These are phyloP conservation scores for Diceros bicornis DNA, from an alignment of 2,797 vertebrate species.

Conservation along the genomic window DNA sequence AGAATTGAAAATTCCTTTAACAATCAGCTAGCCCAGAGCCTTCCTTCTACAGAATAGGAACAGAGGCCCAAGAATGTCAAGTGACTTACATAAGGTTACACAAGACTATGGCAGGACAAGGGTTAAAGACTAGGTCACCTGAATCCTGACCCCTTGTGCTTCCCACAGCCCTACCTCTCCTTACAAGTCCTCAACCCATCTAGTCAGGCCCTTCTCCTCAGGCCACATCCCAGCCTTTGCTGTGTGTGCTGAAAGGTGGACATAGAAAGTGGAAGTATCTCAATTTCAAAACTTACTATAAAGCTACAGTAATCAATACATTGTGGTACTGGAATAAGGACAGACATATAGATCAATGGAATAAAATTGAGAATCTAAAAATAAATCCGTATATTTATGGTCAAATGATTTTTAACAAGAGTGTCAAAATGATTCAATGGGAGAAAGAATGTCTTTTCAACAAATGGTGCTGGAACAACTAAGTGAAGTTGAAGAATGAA, in stretches of 20 bases:
- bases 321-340: not conserved
- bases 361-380: not conserved
- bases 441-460: not conserved
- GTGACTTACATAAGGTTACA: not conserved
- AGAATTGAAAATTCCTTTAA: constrained; percentile 10
- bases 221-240: not conserved
- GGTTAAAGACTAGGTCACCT: not conserved
- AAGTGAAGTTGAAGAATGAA: constrained; percentile 32
- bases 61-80: not conserved
- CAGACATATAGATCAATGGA: not conserved
- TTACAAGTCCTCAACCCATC: not conserved
- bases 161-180: not conserved
- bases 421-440: not conserved
- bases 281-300: not conserved
- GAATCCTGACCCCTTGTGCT: not conserved
- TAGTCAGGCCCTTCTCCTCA: not conserved
- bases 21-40: not conserved
- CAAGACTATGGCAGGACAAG: not conserved
- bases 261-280: not conserved
- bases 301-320: not conserved
- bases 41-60: not conserved
- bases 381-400: not conserved
- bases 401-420: not conserved
- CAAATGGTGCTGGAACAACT: not conserved
- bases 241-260: not conserved